Conservation (phyloP, 2,113 vertebrate genomes). For the Microcebus murinus region DNA sequence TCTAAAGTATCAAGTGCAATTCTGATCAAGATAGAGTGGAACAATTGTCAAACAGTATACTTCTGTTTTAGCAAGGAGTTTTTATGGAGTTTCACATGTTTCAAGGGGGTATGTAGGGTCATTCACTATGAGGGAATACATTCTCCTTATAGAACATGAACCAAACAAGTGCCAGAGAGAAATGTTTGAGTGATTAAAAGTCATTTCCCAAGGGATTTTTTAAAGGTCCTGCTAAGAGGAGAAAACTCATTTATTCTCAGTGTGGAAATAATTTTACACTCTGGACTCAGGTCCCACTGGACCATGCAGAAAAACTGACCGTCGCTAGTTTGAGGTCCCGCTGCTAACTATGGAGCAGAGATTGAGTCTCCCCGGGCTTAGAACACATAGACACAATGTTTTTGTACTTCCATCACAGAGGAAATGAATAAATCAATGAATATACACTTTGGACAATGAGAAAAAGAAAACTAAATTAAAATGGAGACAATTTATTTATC, state of each 20-base stretch:
- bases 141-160: not conserved
- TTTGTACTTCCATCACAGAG: not conserved
- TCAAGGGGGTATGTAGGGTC: not conserved
- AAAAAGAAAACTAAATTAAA: not conserved
- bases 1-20: not conserved
- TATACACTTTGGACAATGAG: not conserved
- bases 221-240: not conserved
- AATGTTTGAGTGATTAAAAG: not conserved
- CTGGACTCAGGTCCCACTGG: not conserved
- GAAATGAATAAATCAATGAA: not conserved
- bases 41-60: not conserved
- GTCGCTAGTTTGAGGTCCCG: rapidly evolving
- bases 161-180: not conserved
- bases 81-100: not conserved
- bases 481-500: not conserved
- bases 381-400: not conserved
- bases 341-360: not conserved
- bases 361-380: rapidly evolving
- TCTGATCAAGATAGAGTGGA: not conserved
- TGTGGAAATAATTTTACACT: no score
- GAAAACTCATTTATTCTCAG: not conserved
- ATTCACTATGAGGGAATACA: not conserved
- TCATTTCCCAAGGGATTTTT: not conserved
- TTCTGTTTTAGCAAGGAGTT: not conserved
- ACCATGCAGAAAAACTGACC: rapidly evolving